phyloP scores from a whole-genome alignment of 2,888 invertebrate species.

The Eilema griseolum region DNA sequence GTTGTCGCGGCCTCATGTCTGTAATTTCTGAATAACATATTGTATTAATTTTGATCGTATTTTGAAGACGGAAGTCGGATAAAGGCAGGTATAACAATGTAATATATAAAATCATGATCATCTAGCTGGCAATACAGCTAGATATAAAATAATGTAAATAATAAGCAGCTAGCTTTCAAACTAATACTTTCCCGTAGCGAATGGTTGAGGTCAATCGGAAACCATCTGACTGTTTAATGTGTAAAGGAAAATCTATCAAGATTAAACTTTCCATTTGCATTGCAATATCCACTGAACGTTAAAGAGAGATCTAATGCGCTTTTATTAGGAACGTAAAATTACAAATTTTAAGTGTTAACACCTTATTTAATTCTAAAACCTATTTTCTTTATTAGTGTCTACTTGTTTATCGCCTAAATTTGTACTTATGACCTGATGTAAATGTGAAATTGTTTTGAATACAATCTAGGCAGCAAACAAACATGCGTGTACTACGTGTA shows the following conservation, averaged over 20 bases:
- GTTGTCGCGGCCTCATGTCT: not conserved
- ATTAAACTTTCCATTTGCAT: conserved; percentile 52
- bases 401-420: not conserved
- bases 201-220: conserved; percentile 46
- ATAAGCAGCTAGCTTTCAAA: conserved; percentile 44
- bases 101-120: not conserved
- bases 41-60: too few species aligned
- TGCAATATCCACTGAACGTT: conserved; percentile 28
- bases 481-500: not conserved
- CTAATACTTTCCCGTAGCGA: conserved; percentile 59
- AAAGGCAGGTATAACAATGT: not conserved
- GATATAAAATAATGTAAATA: not conserved
- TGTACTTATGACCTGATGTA: not conserved
- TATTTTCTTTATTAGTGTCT: not conserved
- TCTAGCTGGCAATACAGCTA: not conserved
- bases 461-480: not conserved
- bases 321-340: conserved; percentile 18
- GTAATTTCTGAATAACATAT: too few species aligned
- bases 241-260: conserved; percentile 47
- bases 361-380: not conserved
- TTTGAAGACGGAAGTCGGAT: not conserved
- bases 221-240: conserved; percentile 36
- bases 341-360: not conserved
- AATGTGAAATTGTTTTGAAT: not conserved
- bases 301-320: conserved; percentile 24